phyloP scores from a whole-genome alignment of 2,797 vertebrate genomes.

The Ceryle rudis region DNA sequence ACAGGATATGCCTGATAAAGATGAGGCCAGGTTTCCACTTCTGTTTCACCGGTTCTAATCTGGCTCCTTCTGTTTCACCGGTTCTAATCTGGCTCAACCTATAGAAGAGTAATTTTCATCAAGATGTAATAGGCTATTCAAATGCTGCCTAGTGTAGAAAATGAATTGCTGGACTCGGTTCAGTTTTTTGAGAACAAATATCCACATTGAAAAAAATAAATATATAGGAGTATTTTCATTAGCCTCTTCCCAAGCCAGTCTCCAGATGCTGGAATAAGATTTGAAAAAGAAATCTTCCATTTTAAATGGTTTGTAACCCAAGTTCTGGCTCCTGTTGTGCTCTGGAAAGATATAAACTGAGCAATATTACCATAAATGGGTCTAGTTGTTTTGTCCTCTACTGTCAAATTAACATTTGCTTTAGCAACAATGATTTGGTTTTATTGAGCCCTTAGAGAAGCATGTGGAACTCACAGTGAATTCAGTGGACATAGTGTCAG shows the following conservation, averaged over 20 bases:
- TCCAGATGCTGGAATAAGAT: neutral
- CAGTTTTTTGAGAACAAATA: neutral
- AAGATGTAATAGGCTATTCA: neutral
- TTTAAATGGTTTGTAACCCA: neutral
- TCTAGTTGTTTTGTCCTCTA: neutral
- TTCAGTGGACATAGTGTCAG: neutral
- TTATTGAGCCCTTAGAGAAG: neutral
- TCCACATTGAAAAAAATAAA: neutral
- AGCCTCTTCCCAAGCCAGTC: neutral
- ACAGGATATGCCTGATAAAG: neutral
- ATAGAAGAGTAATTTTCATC: neutral
- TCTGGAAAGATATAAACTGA: neutral
- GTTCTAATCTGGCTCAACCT: neutral
- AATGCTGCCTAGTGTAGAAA: neutral
- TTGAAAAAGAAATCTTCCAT: neutral
- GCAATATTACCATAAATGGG: neutral
- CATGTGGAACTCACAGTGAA: neutral
- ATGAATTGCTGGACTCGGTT: neutral
- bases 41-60: neutral
- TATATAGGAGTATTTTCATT: neutral
- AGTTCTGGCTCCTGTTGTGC: neutral
- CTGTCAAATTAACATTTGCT: neutral
- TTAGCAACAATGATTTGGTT: neutral
- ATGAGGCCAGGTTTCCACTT: neutral
- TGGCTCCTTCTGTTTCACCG: neutral